Base-by-base conservation (phyloP, 2,888 invertebrate genomes). In the Furcula furcula region DNA sequence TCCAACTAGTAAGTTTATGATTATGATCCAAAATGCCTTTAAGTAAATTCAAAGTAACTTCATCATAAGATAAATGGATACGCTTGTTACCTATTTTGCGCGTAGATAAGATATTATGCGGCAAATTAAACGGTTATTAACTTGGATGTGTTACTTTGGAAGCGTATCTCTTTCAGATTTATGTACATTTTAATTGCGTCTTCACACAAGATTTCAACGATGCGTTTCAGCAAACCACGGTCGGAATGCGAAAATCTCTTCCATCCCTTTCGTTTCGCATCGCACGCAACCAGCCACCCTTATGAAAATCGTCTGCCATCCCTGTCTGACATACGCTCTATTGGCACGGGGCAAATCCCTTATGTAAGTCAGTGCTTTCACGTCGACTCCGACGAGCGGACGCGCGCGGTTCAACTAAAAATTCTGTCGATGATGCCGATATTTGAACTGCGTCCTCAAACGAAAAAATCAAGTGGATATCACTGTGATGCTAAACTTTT, bases 331-430 rank as follows among this genome's bases (percentile, higher is more conserved):
- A 62, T 61, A 58, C 58, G 62, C 72, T 74, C 61, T 64, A 74
- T 72, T 79, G 76, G 79, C 74, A 76, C 72, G 69, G 76, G 76
- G 68, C 64, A 63, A 74, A 69, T 83, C 81, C 87, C 88, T 87
- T 87, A 88, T 84, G 83, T 88, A 87, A 87, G 86, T 72, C 83
- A 88, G 88, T 87, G 75, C 78, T 79, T 59, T 52, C 52, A 52
- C 51, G 59, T 47, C 54, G 43, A 49, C 51, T 63, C 56, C 36
- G 31, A 18, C 20, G 64, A 37, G 30, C 52, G 65, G 77, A 62
- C 79, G 84, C 58, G 66, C 59, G 63, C 59, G 54, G 51, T 46
- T 46, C 36, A 46, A 41, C 40, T 32, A 43, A 32, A 60, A 49
- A 35, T 39, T 49, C 46, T 40, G 37, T 55, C 69, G 69, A 70